These are phyloP conservation scores for Pangasius mekongensis DNA, from an alignment of 2,797 vertebrate genomes.

Conservation along the genomic window DNA sequence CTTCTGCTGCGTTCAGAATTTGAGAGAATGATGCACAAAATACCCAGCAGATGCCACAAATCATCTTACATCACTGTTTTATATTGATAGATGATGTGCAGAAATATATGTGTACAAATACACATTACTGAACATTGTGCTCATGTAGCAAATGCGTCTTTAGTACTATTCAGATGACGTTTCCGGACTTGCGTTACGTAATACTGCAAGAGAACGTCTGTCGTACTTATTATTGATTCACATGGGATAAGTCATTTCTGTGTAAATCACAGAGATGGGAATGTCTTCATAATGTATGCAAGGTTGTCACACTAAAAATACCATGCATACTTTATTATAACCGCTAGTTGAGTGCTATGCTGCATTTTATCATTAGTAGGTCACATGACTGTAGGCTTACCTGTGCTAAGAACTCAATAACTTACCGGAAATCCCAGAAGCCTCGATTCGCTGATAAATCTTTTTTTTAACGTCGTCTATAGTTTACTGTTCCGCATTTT, in stretches of 20 bases:
- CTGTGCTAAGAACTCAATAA: neutral
- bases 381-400: neutral
- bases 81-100: neutral
- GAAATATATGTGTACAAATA: neutral
- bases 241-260: neutral
- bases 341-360: neutral
- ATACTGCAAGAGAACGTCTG: neutral
- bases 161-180: neutral
- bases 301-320: neutral
- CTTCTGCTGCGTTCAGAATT: slow-evolving; percentile 38
- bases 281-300: neutral
- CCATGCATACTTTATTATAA: neutral
- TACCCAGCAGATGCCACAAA: slow-evolving; percentile 13
- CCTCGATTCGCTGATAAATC: neutral
- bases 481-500: neutral
- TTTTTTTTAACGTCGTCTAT: neutral
- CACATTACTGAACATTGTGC: neutral
- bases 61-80: neutral
- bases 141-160: neutral
- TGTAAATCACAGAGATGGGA: neutral
- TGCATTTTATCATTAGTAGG: neutral
- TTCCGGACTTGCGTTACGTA: neutral
- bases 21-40: neutral
- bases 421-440: neutral
- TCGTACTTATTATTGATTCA: neutral